These are phyloP conservation scores for Gambusia affinis DNA, from an alignment of 2,113 vertebrate genomes.

Conservation along the genomic window DNA sequence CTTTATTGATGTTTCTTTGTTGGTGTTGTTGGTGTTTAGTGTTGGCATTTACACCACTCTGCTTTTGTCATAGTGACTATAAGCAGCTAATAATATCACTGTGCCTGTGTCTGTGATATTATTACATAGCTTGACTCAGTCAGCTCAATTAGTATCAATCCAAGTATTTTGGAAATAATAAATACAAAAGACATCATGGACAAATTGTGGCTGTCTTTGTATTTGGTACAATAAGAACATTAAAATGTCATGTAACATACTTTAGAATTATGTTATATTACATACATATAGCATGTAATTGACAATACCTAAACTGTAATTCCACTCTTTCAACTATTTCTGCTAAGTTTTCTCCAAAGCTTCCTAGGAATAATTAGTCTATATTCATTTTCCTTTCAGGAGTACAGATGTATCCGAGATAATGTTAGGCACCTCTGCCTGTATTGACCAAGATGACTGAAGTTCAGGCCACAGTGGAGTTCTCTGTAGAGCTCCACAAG, in stretches of 20 bases:
- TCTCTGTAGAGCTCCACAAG: constrained; percentile 98
- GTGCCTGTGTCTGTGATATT: neutral
- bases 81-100: neutral
- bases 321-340: neutral
- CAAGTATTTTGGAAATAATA: neutral
- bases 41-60: neutral
- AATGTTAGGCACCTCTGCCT: constrained; percentile 81
- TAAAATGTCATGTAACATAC: no score
- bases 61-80: neutral
- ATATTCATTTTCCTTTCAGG: constrained; percentile 31
- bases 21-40: neutral
- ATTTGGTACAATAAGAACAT: no score
- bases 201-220: no score
- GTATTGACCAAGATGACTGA: constrained; percentile 93
- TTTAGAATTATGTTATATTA: no score
- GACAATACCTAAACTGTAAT: neutral
- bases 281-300: no score
- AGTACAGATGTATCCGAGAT: constrained; percentile 71
- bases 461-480: constrained; percentile 98
- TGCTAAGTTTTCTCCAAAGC: neutral
- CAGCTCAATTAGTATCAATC: neutral
- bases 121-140: neutral
- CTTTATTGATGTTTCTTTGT: neutral
- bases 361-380: neutral
- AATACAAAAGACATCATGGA: neutral